These are phyloP conservation scores for Hyperoodon ampullatus DNA, from an alignment of 2,113 vertebrate species.

Conservation along the genomic window DNA sequence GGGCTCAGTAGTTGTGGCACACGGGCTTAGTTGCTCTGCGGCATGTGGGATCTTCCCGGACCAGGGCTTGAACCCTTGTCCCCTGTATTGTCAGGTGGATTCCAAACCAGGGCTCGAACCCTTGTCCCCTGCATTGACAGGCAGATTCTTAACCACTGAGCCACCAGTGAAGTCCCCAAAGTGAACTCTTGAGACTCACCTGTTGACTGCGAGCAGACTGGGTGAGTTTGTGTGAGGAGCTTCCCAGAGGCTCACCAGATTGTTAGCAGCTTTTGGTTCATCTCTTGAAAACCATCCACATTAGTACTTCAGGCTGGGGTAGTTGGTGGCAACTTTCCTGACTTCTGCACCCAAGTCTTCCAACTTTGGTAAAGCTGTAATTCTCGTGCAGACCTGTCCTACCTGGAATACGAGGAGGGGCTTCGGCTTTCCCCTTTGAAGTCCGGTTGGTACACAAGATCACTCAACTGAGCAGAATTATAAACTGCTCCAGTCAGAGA, in stretches of 20 bases:
- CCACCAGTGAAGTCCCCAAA: too few relatives aligned
- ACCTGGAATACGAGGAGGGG: not conserved
- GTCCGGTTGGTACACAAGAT: not conserved
- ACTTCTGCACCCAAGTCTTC: not conserved
- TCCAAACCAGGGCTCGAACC: too few relatives aligned
- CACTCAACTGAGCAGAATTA: not conserved
- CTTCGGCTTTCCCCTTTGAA: not conserved
- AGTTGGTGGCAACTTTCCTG: not conserved
- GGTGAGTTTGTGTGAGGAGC: not conserved
- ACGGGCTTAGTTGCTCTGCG: too few relatives aligned
- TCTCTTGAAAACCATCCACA: not conserved
- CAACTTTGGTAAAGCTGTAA: not conserved
- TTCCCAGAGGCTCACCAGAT: not conserved
- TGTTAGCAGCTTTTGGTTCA: not conserved
- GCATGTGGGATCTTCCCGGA: too few relatives aligned
- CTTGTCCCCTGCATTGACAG: too few relatives aligned
- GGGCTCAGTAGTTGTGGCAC: too few relatives aligned
- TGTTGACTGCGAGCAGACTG: not conserved
- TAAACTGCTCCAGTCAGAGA: not conserved
- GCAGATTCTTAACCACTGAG: too few relatives aligned
- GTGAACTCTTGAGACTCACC: not conserved
- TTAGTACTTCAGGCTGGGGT: not conserved
- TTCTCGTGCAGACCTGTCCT: not conserved
- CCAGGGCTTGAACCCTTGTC: too few relatives aligned
- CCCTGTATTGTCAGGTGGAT: too few relatives aligned